These are phyloP conservation scores for Eudasyphora cyanicolor DNA, from an alignment of 2,888 invertebrate species.

Conservation along the genomic window DNA sequence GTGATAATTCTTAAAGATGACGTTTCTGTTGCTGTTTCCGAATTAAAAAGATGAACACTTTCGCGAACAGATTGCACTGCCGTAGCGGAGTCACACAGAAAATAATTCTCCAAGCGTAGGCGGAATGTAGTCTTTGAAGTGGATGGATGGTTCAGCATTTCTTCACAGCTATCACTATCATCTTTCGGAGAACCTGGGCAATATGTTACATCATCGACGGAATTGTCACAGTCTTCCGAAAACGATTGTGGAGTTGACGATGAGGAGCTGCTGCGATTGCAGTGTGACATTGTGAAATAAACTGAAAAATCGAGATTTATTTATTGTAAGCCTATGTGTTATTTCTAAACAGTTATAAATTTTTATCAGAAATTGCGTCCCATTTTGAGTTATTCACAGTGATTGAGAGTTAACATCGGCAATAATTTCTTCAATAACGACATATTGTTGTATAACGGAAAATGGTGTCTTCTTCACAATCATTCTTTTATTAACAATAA, in stretches of 20 bases:
- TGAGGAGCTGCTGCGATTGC: slow-evolving; percentile 6
- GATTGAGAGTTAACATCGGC: slow-evolving; percentile 4
- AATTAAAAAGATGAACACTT: slow-evolving; percentile 4
- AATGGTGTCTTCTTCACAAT: slow-evolving; percentile 36
- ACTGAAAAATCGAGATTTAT: neutral
- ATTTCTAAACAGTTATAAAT: slow-evolving; percentile 19
- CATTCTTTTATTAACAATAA: slow-evolving; percentile 39
- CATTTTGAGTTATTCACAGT: slow-evolving; percentile 41
- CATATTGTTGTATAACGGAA: slow-evolving; percentile 37
- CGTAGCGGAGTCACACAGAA: slow-evolving; percentile 21
- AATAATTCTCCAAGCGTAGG: slow-evolving; percentile 31
- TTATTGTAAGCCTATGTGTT: slow-evolving; percentile 26
- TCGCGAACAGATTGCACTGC: slow-evolving; percentile 24
- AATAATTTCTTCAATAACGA: slow-evolving; percentile 36
- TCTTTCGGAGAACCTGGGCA: slow-evolving; percentile 23
- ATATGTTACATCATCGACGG: slow-evolving; percentile 40
- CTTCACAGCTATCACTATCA: slow-evolving; percentile 35
- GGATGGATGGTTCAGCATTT: slow-evolving; percentile 35
- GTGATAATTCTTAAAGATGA: neutral
- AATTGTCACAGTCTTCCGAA: slow-evolving; percentile 47
- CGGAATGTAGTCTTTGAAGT: slow-evolving; percentile 31
- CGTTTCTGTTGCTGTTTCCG: neutral
- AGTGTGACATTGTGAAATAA: slow-evolving; percentile 26
- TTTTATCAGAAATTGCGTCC: slow-evolving; percentile 30
- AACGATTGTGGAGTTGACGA: slow-evolving; percentile 38